Conservation (phyloP, 1,140 invertebrate genomes). For the Euwallacea similis region DNA sequence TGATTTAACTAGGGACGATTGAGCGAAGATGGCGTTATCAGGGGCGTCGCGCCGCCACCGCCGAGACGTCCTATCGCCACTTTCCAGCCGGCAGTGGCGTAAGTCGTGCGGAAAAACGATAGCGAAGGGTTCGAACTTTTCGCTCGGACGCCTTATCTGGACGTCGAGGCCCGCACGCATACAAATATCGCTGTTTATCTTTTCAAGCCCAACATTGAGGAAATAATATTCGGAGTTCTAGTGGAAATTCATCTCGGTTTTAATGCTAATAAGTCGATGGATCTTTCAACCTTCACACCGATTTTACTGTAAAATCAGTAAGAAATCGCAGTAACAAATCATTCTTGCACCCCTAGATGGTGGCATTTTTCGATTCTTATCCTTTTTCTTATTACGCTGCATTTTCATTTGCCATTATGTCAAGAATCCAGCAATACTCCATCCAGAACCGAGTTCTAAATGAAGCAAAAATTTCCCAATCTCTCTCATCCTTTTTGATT, state of each 20-base stretch:
- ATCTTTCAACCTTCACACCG: background rate
- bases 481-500: too few species aligned
- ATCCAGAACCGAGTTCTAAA: too few species aligned
- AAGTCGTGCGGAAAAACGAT: conserved; percentile 21
- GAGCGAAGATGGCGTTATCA: conserved; percentile 4
- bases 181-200: conserved; percentile 20
- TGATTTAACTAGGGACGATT: background rate
- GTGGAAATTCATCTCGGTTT: background rate
- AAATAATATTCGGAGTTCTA: background rate
- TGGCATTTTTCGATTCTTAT: too few species aligned
- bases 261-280: background rate
- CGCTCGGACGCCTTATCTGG: conserved; percentile 15
- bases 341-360: too few species aligned
- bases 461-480: too few species aligned
- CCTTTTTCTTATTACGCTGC: too few species aligned
- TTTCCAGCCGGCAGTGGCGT: conserved; percentile 9
- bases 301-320: too few species aligned
- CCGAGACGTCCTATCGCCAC: conserved; percentile 8
- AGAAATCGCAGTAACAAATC: too few species aligned
- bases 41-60: conserved; percentile 6
- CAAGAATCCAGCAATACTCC: too few species aligned
- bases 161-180: conserved; percentile 9
- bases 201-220: conserved; percentile 8
- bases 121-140: conserved; percentile 20
- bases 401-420: too few species aligned